phyloP scores from a whole-genome alignment of 2,113 vertebrate species.

The Ivindomyrus marchei region DNA sequence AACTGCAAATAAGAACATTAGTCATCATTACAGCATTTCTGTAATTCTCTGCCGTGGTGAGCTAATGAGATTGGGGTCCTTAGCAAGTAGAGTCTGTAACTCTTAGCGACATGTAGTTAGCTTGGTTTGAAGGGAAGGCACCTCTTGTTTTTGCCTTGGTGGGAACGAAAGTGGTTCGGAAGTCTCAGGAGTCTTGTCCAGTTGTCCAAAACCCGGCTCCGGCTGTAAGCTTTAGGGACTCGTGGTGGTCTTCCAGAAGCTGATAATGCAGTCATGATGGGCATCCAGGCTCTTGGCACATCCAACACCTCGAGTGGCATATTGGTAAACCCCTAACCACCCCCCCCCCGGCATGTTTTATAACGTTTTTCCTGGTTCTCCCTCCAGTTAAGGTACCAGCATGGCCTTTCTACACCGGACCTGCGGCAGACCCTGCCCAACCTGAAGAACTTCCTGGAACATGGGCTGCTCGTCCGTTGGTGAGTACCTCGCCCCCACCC shows the following conservation, averaged over 20 bases:
- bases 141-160: not conserved
- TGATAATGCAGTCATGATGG: not conserved
- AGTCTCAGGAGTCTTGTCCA: not conserved
- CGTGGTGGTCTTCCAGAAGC: not conserved
- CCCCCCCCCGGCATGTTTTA: not conserved
- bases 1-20: not conserved
- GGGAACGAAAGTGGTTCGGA: not conserved
- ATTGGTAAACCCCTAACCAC: not conserved
- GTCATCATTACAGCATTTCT: not conserved
- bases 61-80: not conserved
- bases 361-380: slow-evolving; percentile 24
- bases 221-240: not conserved
- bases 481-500: slow-evolving; percentile 52
- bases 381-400: slow-evolving; percentile 88
- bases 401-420: slow-evolving; percentile 88
- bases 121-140: not conserved
- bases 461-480: slow-evolving; percentile 91
- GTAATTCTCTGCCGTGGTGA: not conserved
- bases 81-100: not conserved
- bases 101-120: not conserved
- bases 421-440: slow-evolving; percentile 94
- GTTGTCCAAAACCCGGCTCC: not conserved
- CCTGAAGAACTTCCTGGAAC: slow-evolving; percentile 93
- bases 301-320: not conserved
- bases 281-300: not conserved